Conservation (phyloP, 92 coral and sea anemone genomes). For the Isaurus tuberculatus region DNA sequence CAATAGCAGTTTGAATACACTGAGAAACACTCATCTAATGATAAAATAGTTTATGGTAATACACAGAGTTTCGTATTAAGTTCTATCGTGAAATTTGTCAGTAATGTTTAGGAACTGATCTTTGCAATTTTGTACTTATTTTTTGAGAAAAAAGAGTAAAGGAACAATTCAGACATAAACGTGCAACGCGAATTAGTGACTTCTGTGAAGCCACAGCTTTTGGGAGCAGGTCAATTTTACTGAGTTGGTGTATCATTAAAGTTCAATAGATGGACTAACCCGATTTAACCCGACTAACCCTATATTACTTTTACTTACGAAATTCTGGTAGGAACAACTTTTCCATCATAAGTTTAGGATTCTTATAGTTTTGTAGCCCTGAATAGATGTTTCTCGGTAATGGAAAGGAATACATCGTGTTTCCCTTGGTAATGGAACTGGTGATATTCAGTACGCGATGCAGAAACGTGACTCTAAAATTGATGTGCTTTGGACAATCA, state of each 20-base stretch:
- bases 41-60: too few species aligned
- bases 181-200: too few species aligned
- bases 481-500: conserved; percentile 18
- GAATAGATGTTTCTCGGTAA: conserved; percentile 1
- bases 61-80: too few species aligned
- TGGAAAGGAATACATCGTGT: conserved; percentile 8
- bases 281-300: neutral
- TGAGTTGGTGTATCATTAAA: neutral
- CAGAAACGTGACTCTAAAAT: neutral
- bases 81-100: too few species aligned
- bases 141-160: too few species aligned
- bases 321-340: conserved; percentile 22
- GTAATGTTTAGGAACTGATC: too few species aligned
- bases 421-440: conserved; percentile 8
- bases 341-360: conserved; percentile 25
- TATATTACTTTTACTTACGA: conserved; percentile 12
- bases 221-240: too few species aligned
- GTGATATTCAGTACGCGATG: conserved; percentile 12
- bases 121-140: too few species aligned
- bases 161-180: too few species aligned
- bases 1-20: too few species aligned
- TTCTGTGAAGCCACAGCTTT: too few species aligned
- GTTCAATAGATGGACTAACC: neutral
- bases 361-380: neutral
- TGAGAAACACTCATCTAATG: too few species aligned